These are phyloP conservation scores for Parnassius mnemosyne DNA, from an alignment of 2,888 invertebrate species.

Conservation along the genomic window DNA sequence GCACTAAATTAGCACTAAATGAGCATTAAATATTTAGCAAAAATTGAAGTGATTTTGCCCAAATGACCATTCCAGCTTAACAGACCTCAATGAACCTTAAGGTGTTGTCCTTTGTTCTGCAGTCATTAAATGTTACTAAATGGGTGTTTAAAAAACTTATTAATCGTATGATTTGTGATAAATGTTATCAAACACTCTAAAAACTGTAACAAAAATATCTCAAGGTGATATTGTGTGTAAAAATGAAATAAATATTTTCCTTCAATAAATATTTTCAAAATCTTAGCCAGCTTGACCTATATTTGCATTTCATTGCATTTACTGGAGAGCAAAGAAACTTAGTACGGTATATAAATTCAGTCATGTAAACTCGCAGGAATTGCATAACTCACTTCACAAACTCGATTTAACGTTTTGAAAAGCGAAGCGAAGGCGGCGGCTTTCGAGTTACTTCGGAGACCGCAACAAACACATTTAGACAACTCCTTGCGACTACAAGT, in stretches of 20 bases:
- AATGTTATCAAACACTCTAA: no score
- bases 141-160: no score
- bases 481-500: slow-evolving; percentile 48
- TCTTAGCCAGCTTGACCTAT: slow-evolving; percentile 1
- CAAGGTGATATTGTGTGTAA: no score
- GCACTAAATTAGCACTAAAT: no score
- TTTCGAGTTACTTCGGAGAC: slow-evolving; percentile 41
- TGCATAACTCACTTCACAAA: slow-evolving; percentile 27
- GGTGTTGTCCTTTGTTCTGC: no score
- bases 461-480: slow-evolving; percentile 67
- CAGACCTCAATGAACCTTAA: no score
- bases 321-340: slow-evolving; percentile 10
- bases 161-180: no score
- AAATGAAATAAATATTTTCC: not conserved
- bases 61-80: no score
- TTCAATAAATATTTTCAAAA: slow-evolving; percentile 4
- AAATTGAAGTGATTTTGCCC: no score
- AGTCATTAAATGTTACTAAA: no score
- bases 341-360: slow-evolving; percentile 16
- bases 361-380: slow-evolving; percentile 21
- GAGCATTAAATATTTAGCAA: no score
- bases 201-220: no score
- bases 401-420: slow-evolving; percentile 34
- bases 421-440: slow-evolving; percentile 30
- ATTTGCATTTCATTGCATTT: slow-evolving; percentile 17